phyloP scores from a whole-genome alignment of 2,888 invertebrate species.

The Xanthorhoe spadicearia region DNA sequence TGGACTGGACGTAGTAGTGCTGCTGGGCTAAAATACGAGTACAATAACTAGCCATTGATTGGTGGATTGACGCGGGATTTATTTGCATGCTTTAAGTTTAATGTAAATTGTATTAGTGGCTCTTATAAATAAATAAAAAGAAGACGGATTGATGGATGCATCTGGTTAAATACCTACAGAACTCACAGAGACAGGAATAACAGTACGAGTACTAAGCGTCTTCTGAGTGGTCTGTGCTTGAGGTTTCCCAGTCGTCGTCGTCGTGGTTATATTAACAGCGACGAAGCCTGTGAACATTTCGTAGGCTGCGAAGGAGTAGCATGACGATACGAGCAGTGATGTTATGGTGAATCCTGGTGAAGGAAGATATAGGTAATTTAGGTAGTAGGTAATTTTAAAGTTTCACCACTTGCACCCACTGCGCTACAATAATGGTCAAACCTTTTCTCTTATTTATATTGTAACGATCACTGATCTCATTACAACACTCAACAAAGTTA shows the following conservation, averaged over 20 bases:
- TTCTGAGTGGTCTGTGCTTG: neutral
- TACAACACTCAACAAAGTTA: neutral
- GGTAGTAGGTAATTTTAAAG: no score
- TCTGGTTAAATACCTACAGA: neutral
- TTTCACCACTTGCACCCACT: no score
- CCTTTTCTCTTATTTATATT: neutral
- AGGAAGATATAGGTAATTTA: neutral
- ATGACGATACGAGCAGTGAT: conserved; percentile 28
- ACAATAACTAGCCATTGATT: no score
- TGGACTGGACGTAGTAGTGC: neutral
- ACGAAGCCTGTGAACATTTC: conserved; percentile 58
- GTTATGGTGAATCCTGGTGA: conserved; percentile 24
- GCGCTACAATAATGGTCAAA: no score
- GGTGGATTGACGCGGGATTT: no score
- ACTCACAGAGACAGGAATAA: conserved; percentile 8
- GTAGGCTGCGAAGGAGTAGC: conserved; percentile 52
- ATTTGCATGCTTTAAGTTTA: no score
- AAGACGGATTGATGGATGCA: neutral
- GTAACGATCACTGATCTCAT: neutral
- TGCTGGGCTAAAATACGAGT: no score
- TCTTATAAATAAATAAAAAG: no score
- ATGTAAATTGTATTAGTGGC: no score
- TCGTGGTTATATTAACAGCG: neutral
- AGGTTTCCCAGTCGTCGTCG: neutral
- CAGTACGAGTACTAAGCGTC: neutral